These are phyloP conservation scores for Subacronicta megacephala DNA, from an alignment of 2,888 invertebrate species.

Conservation along the genomic window DNA sequence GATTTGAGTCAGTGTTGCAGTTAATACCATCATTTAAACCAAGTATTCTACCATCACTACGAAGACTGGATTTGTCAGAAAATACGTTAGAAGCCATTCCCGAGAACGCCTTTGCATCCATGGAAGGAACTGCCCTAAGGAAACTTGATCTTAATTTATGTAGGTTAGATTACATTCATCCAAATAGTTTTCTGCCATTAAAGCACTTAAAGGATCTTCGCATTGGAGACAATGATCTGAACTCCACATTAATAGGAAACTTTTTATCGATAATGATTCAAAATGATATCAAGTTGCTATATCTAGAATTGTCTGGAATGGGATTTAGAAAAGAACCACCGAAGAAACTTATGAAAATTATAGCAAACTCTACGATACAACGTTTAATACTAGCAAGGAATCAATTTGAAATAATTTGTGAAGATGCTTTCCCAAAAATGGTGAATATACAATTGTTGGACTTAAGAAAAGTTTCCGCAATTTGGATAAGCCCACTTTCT, in stretches of 20 bases:
- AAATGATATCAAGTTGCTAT: conserved; percentile 77
- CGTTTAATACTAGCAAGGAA: conserved; percentile 85
- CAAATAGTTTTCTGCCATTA: conserved; percentile 83
- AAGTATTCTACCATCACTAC: conserved; percentile 80
- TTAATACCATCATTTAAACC: conserved; percentile 81
- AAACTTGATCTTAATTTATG: conserved; percentile 87
- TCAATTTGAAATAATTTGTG: conserved; percentile 87
- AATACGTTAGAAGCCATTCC: conserved; percentile 84
- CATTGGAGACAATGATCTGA: conserved; percentile 88
- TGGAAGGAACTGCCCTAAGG: conserved; percentile 80
- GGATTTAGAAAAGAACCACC: conserved; percentile 88
- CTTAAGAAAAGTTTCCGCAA: conserved; percentile 85
- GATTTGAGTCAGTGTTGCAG: conserved; percentile 81
- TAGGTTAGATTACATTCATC: conserved; percentile 87
- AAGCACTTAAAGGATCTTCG: conserved; percentile 80
- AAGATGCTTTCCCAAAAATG: conserved; percentile 89
- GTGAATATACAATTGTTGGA: conserved; percentile 87
- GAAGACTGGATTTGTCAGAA: conserved; percentile 86
- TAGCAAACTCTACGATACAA: conserved; percentile 86
- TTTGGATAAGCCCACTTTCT: conserved; percentile 81
- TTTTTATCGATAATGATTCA: conserved; percentile 76
- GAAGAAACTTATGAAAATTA: conserved; percentile 78
- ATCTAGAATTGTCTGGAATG: conserved; percentile 86
- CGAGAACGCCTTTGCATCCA: conserved; percentile 79
- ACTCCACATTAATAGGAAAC: conserved; percentile 76